Conservation (phyloP, 1,140 invertebrate species). For the Bombus difficillimus region DNA sequence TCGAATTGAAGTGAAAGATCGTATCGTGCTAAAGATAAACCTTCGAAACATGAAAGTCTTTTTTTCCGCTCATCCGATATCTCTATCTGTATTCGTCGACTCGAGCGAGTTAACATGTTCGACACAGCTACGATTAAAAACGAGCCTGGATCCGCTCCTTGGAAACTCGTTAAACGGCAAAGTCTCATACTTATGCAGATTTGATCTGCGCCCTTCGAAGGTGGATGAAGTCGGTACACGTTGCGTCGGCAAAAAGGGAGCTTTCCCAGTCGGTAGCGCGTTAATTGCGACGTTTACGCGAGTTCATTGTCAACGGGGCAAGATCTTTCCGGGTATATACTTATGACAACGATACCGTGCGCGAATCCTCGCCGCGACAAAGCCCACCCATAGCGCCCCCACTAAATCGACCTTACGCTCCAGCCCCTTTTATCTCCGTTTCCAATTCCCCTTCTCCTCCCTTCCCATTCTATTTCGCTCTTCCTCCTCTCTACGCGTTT, state of each 20-base stretch:
- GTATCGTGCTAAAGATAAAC: no score
- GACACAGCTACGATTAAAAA: background rate
- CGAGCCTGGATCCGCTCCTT: no score
- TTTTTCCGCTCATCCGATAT: no score
- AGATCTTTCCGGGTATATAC: constrained; percentile 13
- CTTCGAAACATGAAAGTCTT: no score
- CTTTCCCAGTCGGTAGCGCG: background rate
- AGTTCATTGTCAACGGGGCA: constrained; percentile 29
- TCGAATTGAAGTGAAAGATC: background rate
- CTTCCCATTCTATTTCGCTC: background rate
- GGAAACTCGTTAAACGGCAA: constrained; percentile 10
- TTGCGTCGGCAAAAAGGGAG: background rate
- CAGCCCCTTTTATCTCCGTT: constrained; percentile 30
- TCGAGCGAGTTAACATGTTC: background rate
- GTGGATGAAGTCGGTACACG: background rate
- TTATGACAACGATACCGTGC: constrained; percentile 11
- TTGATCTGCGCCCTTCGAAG: constrained; percentile 6
- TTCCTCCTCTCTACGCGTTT: background rate
- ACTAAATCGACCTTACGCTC: constrained; percentile 11
- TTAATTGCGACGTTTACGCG: constrained; percentile 46
- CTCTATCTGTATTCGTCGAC: background rate
- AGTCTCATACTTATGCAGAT: constrained; percentile 31
- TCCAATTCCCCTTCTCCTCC: background rate
- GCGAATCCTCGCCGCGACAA: constrained; percentile 12
- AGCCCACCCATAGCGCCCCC: constrained; percentile 4